phyloP scores from a whole-genome alignment of 2,888 invertebrate species.

The Caenorhabditis japonica region DNA sequence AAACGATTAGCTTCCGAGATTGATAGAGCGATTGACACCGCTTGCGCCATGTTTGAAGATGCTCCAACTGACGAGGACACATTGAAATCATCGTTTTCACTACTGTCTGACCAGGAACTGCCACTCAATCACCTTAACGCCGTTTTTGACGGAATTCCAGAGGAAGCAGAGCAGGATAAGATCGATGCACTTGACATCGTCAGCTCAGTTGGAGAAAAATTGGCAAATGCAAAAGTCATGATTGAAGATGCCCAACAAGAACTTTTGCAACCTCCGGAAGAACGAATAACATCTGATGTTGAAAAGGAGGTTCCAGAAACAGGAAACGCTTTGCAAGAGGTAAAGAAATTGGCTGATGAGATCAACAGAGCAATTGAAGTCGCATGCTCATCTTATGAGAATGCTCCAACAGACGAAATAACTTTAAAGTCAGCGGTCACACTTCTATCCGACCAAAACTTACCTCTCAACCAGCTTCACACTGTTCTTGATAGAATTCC shows the following conservation, averaged over 20 bases:
- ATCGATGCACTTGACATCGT: constrained; percentile 43
- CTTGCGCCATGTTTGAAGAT: constrained; percentile 38
- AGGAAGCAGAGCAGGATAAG: constrained; percentile 35
- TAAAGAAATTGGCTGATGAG: constrained; percentile 39
- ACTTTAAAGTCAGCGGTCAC: constrained; percentile 44
- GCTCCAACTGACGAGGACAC: constrained; percentile 46
- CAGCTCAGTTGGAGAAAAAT: constrained; percentile 31
- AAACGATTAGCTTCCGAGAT: constrained; percentile 43
- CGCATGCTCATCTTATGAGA: constrained; percentile 32
- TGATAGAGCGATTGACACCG: constrained; percentile 38
- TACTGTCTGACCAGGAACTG: constrained; percentile 40
- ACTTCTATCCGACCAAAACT: constrained; percentile 40
- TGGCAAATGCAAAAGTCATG: neutral
- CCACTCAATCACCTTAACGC: constrained; percentile 40
- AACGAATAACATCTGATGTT: neutral
- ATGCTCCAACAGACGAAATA: constrained; percentile 42
- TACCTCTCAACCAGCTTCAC: constrained; percentile 37
- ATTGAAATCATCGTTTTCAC: constrained; percentile 38
- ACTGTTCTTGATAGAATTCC: constrained; percentile 38
- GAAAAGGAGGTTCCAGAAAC: too few species aligned
- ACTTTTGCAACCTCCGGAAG: neutral
- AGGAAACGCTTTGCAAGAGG: constrained; percentile 39
- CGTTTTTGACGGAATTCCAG: constrained; percentile 38
- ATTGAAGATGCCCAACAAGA: constrained; percentile 14
- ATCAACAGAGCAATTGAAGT: constrained; percentile 39